Base-by-base conservation (phyloP, 2,113 vertebrate genomes). In the Excalfactoria chinensis region DNA sequence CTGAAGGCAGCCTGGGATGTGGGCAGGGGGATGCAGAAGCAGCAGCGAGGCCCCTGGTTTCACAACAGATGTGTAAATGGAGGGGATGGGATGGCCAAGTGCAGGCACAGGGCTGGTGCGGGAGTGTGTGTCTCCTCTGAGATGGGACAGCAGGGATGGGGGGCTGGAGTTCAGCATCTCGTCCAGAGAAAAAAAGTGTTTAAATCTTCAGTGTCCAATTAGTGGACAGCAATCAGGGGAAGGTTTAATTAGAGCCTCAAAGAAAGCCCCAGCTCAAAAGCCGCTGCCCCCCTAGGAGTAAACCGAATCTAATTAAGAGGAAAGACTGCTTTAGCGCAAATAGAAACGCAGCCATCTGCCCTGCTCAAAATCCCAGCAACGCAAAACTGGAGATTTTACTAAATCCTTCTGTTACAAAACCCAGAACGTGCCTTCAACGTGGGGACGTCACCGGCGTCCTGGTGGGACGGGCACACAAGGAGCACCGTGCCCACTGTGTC, bases 231-330 rank as follows among this genome's bases (percentile, higher is more conserved):
- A 93, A 90, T 93, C 90, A 95, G 91, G 43, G 66, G 88, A 93
- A 75, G 78, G 75, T 92, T 96, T 96, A 96, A 96, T 97, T 93
- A 95, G 91, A 91, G 69, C 92, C 85, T 90, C 80, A 68, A 67
- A 77, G 92, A 95, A 91, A 95, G 74, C 95, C 89, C 49, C 72
- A 81, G 78, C 93, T 94, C 79, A 90, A 95, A 88, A 96, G 82
- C 79, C 86, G 72, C n/a, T 87, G 83, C 72, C 93, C 78, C 84
- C 72, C 59, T 75, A 82, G 86, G 86, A 96, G 75, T 90, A 89
- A 91, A 80, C 85, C 74, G 75, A 59, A 86, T 97, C 94, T 96
- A 96, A 96, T 96, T 93, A 96, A 94, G 87, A 88, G 83, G 37
- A 93, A 94, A 86, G 89, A 62, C 68, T 88, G 86, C 83, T 93